phyloP scores from a whole-genome alignment of 2,797 vertebrate genomes.

The Chrosomus eos region DNA sequence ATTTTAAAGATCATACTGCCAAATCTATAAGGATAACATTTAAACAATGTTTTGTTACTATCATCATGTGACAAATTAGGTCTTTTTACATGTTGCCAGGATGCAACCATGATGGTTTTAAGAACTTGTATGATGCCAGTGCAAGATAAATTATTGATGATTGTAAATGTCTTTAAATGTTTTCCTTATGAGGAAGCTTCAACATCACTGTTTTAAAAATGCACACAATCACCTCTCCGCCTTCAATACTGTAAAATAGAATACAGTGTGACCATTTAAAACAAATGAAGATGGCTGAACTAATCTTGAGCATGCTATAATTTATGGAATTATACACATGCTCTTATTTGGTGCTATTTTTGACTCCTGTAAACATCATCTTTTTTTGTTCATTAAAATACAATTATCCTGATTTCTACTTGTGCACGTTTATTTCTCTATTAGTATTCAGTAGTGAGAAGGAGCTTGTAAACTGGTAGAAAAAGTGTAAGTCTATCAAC shows the following conservation, averaged over 20 bases:
- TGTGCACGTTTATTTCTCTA: background rate
- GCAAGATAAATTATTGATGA: conserved; percentile 17
- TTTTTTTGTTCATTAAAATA: conserved; percentile 57
- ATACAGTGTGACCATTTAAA: conserved; percentile 22
- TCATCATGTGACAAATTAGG: conserved; percentile 10
- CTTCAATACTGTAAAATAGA: conserved; percentile 52
- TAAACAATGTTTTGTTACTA: background rate
- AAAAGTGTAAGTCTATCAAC: background rate
- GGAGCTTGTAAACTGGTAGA: background rate
- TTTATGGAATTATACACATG: conserved; percentile 47
- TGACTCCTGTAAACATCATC: conserved; percentile 49
- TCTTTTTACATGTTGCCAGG: conserved; percentile 2
- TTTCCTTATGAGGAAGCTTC: conserved; percentile 4
- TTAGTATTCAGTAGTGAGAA: background rate
- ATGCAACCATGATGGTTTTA: background rate
- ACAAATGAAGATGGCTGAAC: conserved; percentile 15
- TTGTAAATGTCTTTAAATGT: conserved; percentile 18
- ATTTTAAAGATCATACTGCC: background rate
- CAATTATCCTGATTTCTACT: conserved; percentile 19
- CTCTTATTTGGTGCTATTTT: conserved; percentile 55
- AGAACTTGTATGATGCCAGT: background rate
- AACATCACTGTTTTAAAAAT: conserved; percentile 21
- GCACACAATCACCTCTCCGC: conserved; percentile 11
- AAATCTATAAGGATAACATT: background rate
- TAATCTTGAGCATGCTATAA: conserved; percentile 24